Base-by-base conservation (phyloP, 2,113 vertebrate species). In the Mobula hypostoma region DNA sequence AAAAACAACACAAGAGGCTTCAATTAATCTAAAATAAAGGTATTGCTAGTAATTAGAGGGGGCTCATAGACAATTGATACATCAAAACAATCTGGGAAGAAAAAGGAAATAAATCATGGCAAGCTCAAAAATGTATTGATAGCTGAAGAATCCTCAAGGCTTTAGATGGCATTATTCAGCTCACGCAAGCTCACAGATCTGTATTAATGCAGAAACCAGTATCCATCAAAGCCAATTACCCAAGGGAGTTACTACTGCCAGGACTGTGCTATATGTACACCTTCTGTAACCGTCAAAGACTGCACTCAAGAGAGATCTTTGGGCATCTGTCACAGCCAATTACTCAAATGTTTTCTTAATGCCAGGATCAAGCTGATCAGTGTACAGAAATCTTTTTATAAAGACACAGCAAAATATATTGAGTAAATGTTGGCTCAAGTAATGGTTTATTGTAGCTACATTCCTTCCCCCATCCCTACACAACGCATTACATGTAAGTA, bases 151-250 rank as follows among this genome's bases (percentile, higher is more conserved):
- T 97, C 97, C 97, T 97, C 56, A 95, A 97, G 97, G 97, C 97
- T 95, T 95, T 95, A 95, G 95, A 76, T 61, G 95, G 95, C 95
- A 97, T 97, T 96, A 94, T 95, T 96, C 96, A 94, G 96, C 96
- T 97, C 96, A 95, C 95, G 96, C 95, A 95, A 95, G 96, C 96
- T 96, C 95, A 94, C 95, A 96, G 97, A 96, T 95, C 95, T 94
- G 95, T 94, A 94, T 97, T 96, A 95, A 95, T 95, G 96, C 96
- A 95, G 96, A 97, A 96, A 96, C 95, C 95, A 96, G 96, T 94
- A 96, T 95, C 95, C 94, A 95, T 97, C 96, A 96, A 95, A 97
- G 97, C 95, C 97, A 97, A 97, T 97, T 96, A 96, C 96, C 97
- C 96, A 95, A 82, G 96, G 96, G 96, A 96, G 94, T 95, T 94